phyloP scores from a whole-genome alignment of 2,797 vertebrate species.

The Ctenopoma kingsleyae region DNA sequence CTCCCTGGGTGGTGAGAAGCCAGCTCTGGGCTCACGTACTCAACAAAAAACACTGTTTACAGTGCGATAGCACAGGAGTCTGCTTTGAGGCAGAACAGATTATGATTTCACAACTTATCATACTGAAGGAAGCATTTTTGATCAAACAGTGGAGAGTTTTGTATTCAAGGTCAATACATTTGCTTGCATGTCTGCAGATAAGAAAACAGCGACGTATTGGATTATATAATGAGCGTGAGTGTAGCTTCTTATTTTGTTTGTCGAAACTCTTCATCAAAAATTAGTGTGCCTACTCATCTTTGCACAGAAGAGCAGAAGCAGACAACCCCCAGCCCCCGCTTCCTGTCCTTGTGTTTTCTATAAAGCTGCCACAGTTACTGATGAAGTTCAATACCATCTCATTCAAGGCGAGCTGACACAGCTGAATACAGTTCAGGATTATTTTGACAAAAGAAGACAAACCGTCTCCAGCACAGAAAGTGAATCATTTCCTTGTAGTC shows the following conservation, averaged over 20 bases:
- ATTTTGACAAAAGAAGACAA: conserved; percentile 53
- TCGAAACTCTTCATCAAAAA: conserved; percentile 52
- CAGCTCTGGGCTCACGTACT: conserved; percentile 64
- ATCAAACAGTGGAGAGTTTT: conserved; percentile 57
- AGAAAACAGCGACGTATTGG: conserved; percentile 36
- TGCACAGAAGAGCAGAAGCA: conserved; percentile 37
- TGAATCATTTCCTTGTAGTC: conserved; percentile 62
- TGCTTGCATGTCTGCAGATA: conserved; percentile 29
- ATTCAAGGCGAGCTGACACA: conserved; percentile 52
- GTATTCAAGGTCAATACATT: conserved; percentile 67
- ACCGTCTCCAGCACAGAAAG: conserved; percentile 20
- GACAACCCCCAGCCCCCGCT: conserved; percentile 26
- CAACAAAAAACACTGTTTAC: conserved; percentile 64
- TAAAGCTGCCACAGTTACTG: conserved; percentile 44
- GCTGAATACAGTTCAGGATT: conserved; percentile 54
- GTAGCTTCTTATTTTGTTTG: conserved; percentile 41
- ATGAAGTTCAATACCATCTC: conserved; percentile 56
- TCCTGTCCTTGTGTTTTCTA: conserved; percentile 48
- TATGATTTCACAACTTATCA: conserved; percentile 68
- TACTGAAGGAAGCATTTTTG: conserved; percentile 42
- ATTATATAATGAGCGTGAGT: conserved; percentile 57
- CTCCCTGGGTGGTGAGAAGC: conserved; percentile 64
- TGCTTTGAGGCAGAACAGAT: conserved; percentile 62
- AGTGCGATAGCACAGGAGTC: conserved; percentile 53
- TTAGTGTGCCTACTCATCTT: conserved; percentile 53